A percentile compares a stretch with the other conserved stretches of the same genome.
Conservation (phyloP, 2,113 vertebrate genomes). For the Engystomops pustulosus region DNA sequence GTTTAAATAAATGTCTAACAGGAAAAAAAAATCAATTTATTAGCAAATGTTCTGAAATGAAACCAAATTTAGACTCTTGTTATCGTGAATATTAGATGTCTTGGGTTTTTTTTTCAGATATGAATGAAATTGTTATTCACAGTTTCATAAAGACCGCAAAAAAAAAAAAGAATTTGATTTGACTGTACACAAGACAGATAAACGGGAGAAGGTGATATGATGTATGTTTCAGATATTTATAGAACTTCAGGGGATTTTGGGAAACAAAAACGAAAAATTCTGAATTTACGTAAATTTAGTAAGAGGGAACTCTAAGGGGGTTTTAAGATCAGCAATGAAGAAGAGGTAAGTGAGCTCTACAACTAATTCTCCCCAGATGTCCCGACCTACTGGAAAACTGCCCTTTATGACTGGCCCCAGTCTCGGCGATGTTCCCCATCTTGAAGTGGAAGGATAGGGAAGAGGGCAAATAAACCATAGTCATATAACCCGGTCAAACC, state of each 20-base stretch:
- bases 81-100: conserved; percentile 54
- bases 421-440: too few relatives aligned
- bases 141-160: neutral
- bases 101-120: conserved; percentile 25
- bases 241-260: neutral
- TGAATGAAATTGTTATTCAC: conserved; percentile 52
- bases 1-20: conserved; percentile 54
- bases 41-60: conserved; percentile 52
- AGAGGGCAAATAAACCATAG: too few relatives aligned
- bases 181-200: conserved; percentile 10
- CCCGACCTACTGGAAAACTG: too few relatives aligned
- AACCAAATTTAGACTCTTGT: conserved; percentile 55
- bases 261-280: neutral
- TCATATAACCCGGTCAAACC: too few relatives aligned
- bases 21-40: conserved; percentile 59
- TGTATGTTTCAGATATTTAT: conserved; percentile 15
- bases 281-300: neutral
- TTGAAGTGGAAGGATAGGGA: too few relatives aligned
- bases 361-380: too few relatives aligned
- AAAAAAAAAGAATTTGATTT: conserved; percentile 10
- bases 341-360: too few relatives aligned
- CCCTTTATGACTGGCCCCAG: too few relatives aligned
- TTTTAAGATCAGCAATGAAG: too few relatives aligned
- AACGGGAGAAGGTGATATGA: neutral
- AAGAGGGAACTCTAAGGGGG: too few relatives aligned